phyloP scores from a whole-genome alignment of 1,140 invertebrate genomes.

The Adelges cooleyi region DNA sequence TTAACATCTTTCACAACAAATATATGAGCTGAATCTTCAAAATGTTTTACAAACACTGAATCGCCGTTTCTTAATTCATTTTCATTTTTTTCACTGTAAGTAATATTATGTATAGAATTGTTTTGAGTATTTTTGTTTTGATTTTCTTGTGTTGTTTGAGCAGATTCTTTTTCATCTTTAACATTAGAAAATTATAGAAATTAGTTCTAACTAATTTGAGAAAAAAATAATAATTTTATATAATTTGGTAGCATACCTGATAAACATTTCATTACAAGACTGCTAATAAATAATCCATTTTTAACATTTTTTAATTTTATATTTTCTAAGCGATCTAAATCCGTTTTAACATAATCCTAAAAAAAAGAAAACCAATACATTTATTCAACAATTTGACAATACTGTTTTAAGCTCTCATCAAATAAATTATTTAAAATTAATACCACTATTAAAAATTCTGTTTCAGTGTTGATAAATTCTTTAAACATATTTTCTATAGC shows the following conservation, averaged over 20 bases:
- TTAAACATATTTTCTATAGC: background rate
- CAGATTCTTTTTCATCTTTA: too few species aligned
- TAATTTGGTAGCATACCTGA: background rate
- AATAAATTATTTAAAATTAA: background rate
- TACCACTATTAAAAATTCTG: background rate
- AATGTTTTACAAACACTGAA: slow-evolving; percentile 4
- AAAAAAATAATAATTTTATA: too few species aligned
- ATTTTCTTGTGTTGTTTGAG: too few species aligned
- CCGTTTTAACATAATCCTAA: background rate
- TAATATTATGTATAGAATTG: background rate
- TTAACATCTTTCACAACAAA: background rate
- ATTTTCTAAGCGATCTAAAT: slow-evolving; percentile 4
- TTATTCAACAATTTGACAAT: background rate
- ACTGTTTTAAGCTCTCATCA: background rate
- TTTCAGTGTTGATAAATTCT: background rate
- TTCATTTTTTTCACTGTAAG: background rate
- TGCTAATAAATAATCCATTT: background rate
- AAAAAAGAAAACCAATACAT: background rate
- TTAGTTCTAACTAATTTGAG: too few species aligned
- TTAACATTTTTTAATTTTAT: background rate
- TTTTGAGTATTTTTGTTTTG: too few species aligned
- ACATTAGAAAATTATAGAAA: too few species aligned
- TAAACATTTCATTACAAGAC: background rate
- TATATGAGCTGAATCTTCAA: background rate
- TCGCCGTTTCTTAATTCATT: background rate